Base-by-base conservation (phyloP, 1,140 invertebrate genomes). In the Samia ricini region DNA sequence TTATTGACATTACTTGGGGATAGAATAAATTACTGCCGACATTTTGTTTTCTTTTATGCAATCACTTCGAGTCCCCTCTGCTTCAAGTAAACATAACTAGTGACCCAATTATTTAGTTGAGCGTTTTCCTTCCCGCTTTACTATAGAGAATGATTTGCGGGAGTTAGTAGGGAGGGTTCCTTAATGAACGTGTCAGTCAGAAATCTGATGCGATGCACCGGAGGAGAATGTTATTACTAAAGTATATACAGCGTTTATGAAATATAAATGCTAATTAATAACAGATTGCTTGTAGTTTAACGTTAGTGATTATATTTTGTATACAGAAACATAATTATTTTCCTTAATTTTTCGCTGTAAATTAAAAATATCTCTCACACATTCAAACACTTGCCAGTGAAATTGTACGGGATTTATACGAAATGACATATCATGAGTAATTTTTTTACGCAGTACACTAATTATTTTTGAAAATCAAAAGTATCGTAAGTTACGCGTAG, bases 151-250 rank as follows among this genome's bases (percentile, higher is more conserved):
- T 21, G 26, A n/a, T 5, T 18, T 12, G 24, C 24, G 5, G 54
- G 33, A 42, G 33, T 42, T 42, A 42, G 33, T 7, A 12, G 7
- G 33, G 33, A 60, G 22, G 26, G 54, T 23, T 7, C n/a, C 26
- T 60, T 65, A 65, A 65, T 65, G 51, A 65, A 60, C 57, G 26
- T 60, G 63, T 58, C 62, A 63, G 49, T 63, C 62, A 24, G 54
- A 26, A 49, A 56, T 42, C 52, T 56, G 52, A 62, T 62, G 54
- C 54, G 23, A 7, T 42, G 56, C 56, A 21, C 20, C n/a, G 7
- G 33, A 57, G 12, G 22, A 36, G 56, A 36, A 22, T 54, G 22
- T 33, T 12, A 42, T 15, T 42, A 42, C 12, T 42, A 42, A 42
- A 42, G 4, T n/a, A n/a, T 42, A 42, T 42, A 15, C 33, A 2